Base-by-base conservation (phyloP, 2,888 invertebrate genomes). In the Leucophora obtusa region DNA sequence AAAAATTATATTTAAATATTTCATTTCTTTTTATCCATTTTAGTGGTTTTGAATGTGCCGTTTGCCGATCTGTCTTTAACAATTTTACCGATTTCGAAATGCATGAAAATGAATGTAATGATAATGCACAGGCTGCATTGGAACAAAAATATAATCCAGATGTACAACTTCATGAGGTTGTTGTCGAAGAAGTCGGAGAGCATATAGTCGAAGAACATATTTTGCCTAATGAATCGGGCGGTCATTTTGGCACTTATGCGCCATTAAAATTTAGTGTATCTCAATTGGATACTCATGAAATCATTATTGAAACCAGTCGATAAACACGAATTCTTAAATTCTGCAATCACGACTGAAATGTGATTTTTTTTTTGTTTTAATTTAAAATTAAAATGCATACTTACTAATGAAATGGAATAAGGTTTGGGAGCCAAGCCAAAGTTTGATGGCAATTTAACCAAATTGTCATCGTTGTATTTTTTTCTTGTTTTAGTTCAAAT, bases 1-100 rank as follows among this genome's bases (percentile, higher is more conserved):
- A 21, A 21, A 21, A 21, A 4, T 21, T 4, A 21, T 21, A 28
- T 28, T 28, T 6, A 28, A 28, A 6, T 28, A 4, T 28, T 28
- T 28, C 7, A 6, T 14, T 11, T 11, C 14, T 38, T 38, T 38
- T 38, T 11, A 2, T 11, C 2, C 38, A 3, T 10, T 4, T 79
- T 58, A 89, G 87, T 51, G 86, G 85, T 74, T 89, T 88, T 71
- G 89, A 90, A 79, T 90, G 89, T 78, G 89, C 88, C 68, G 85
- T 89, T 33, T 89, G 89, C 76, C 87, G 88, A 58, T 85, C 87
- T 53, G 87, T 88, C 56, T 89, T 89, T 50, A 88, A 88, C 75
- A 88, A 88, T 74, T 89, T 90, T 75, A 85, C 85, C 50, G 88
- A 88, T 72, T 90, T 89, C 75, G 89, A 90, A 82, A 85, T 88